phyloP scores from a whole-genome alignment of 2,888 invertebrate species.

The Drosophila pseudotalamancana region DNA sequence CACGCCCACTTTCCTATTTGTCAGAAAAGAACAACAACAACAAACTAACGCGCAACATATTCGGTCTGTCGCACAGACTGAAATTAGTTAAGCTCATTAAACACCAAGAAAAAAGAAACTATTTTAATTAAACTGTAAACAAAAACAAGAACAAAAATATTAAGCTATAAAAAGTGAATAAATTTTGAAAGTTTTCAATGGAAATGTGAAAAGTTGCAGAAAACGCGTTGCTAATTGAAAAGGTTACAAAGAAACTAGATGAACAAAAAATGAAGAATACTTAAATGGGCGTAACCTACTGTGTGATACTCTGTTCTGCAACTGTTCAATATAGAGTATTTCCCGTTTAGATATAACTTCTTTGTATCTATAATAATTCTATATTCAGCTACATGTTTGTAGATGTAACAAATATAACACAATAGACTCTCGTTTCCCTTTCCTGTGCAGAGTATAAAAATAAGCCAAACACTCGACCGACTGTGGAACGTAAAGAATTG shows the following conservation, averaged over 20 bases:
- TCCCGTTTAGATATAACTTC: too few relatives aligned
- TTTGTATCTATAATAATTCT: too few relatives aligned
- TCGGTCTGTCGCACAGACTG: conserved; percentile 36
- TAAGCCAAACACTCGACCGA: too few relatives aligned
- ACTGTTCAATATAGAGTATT: too few relatives aligned
- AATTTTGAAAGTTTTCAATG: conserved; percentile 2
- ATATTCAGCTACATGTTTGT: too few relatives aligned
- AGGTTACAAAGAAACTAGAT: conserved; percentile 14
- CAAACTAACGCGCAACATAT: conserved; percentile 26
- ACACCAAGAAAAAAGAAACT: conserved; percentile 35
- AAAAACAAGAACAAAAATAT: conserved; percentile 4
- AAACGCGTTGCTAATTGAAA: conserved; percentile 23
- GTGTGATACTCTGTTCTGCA: too few relatives aligned
- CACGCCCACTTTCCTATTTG: conserved; percentile 12
- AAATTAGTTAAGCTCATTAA: conserved; percentile 65
- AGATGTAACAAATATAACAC: too few relatives aligned
- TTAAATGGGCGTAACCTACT: too few relatives aligned
- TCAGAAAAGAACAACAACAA: background rate
- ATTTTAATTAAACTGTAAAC: conserved; percentile 54
- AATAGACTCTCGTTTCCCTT: too few relatives aligned
- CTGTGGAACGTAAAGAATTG: conserved; percentile 43
- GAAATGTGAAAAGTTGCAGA: conserved; percentile 12
- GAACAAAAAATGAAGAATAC: background rate
- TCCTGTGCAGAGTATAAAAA: background rate
- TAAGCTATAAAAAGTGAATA: background rate